phyloP scores from a whole-genome alignment of 1,140 invertebrate species.

The Diabrotica undecimpunctata region DNA sequence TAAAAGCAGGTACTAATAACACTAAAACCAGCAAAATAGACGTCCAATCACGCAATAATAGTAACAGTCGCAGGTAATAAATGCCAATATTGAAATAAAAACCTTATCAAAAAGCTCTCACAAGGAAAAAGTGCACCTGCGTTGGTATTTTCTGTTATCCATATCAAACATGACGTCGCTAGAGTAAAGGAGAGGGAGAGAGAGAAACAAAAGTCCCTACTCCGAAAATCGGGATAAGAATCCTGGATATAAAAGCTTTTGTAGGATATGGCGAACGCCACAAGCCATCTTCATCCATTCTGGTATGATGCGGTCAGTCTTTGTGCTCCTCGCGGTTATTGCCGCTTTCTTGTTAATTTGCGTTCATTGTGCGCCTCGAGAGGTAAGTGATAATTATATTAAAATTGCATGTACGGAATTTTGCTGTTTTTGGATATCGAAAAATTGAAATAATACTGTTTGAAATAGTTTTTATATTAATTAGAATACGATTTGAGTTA shows the following conservation, averaged over 20 bases:
- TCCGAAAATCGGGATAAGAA: conserved; percentile 1
- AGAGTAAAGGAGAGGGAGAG: neutral
- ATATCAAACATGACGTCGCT: neutral
- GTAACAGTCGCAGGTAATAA: neutral
- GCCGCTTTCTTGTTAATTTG: neutral
- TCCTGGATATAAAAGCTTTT: conserved; percentile 2
- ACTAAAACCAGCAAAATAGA: neutral
- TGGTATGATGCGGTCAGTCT: neutral
- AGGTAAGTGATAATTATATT: neutral
- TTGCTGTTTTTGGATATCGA: too few relatives aligned
- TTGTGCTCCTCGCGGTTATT: neutral
- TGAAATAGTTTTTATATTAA: too few relatives aligned
- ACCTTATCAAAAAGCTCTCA: conserved; percentile 1
- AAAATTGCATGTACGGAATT: too few relatives aligned
- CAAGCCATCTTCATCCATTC: neutral
- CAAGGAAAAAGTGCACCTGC: neutral
- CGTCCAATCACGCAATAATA: neutral
- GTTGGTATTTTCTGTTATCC: neutral
- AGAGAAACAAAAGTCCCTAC: neutral
- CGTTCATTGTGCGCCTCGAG: neutral
- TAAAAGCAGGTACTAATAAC: neutral
- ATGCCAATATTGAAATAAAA: conserved; percentile 3
- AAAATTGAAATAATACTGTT: too few relatives aligned
- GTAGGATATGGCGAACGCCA: neutral
- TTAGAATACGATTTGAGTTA: too few relatives aligned